Percentiles rank a stretch among this genome's conserved stretches.
Evolutionary conservation across 2,888 invertebrate genomes (phyloP).

Genomic region (Oscheius sp.): DNA sequence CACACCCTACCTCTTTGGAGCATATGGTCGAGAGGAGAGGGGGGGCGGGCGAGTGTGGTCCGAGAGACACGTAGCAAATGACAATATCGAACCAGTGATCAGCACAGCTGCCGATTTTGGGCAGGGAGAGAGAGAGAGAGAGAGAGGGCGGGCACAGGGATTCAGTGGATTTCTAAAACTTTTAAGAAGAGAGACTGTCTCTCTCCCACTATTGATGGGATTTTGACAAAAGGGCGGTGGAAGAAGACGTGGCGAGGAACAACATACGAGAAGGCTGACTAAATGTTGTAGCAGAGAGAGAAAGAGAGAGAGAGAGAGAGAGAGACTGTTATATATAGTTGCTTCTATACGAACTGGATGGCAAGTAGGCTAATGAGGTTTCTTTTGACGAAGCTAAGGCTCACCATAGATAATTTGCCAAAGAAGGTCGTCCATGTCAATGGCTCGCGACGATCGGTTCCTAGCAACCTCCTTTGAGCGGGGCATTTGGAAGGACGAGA

Average conservation of each 20-base stretch:
- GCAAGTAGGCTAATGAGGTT: conserved; percentile 18
- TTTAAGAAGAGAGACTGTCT: too few relatives aligned
- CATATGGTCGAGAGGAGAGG: neutral
- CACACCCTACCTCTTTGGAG: neutral
- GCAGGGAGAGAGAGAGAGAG: conserved; percentile 23
- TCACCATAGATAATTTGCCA: neutral
- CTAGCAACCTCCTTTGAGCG: too few relatives aligned
- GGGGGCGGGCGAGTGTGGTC: neutral
- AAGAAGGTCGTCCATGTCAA: neutral
- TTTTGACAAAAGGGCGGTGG: neutral
- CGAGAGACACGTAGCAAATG: conserved; percentile 30
- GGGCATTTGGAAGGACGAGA: too few relatives aligned
- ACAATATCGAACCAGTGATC: conserved; percentile 29
- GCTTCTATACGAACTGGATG: neutral
- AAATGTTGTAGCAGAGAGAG: conserved; percentile 7
- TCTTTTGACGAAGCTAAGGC: neutral
- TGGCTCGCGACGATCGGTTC: too few relatives aligned
- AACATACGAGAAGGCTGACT: conserved; percentile 23
- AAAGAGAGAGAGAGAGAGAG: too few relatives aligned
- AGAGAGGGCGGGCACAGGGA: conserved; percentile 7
- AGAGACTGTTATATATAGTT: neutral
- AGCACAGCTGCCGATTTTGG: conserved; percentile 32
- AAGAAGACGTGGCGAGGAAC: conserved; percentile 22
- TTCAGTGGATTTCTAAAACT: too few relatives aligned
- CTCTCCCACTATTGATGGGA: neutral